Evolutionary conservation across 2,113 vertebrate species (phyloP).

Genomic region (Calypte anna): DNA sequence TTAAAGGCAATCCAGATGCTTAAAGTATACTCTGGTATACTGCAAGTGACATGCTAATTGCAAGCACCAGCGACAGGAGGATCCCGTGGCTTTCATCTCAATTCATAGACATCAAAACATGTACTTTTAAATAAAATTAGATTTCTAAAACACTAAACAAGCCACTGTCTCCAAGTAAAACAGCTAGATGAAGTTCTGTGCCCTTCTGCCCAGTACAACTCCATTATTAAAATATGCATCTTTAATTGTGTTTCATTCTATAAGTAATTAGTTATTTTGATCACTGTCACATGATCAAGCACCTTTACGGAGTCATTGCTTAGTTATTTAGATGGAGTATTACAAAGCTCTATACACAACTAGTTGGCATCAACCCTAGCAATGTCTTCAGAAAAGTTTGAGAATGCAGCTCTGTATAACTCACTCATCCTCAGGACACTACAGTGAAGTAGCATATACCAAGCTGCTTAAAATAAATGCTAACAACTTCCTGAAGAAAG

Average conservation of each 20-base stretch:
- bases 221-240: neutral
- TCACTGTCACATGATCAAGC: neutral
- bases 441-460: neutral
- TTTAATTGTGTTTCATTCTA: neutral
- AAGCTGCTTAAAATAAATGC: neutral
- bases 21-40: neutral
- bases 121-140: neutral
- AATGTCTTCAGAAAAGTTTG: neutral
- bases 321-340: neutral
- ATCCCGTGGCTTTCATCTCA: neutral
- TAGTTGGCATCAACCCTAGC: neutral
- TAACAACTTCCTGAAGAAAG: neutral
- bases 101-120: neutral
- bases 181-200: neutral
- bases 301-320: neutral
- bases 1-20: neutral
- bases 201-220: neutral
- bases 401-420: neutral
- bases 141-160: neutral
- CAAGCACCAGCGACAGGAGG: neutral
- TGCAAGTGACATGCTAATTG: neutral
- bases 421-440: neutral
- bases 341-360: neutral
- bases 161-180: neutral
- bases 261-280: neutral